Evolutionary conservation across 1,140 invertebrate genomes (phyloP), one percentile per base, ranked within the genome.

Genomic region (Drosophila ogumai): DNA sequence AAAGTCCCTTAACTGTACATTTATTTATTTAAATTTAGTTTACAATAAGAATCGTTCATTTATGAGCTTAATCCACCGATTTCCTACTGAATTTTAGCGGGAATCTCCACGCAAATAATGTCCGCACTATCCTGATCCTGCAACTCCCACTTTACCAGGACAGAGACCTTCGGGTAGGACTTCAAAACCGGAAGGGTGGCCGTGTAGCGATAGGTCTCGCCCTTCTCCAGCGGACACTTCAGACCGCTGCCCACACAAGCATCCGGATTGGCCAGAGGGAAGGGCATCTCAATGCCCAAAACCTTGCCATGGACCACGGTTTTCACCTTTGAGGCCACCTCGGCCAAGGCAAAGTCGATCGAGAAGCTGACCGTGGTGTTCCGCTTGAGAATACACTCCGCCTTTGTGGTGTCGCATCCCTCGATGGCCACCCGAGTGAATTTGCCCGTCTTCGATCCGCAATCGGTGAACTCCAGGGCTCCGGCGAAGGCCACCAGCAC

Each of bases 111-210:
- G 81, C 96, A 97, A 44, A 96, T 93, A 6, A 96, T 93, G 77
- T 96, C 94, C 46, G 94, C 93, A 0, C 81, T 82, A 5, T 94
- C 92, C 56, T 95, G 93, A 87, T 95, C 94, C 80, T 95, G 93
- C 13, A 97, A 84, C 91, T 96, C 95, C 95, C 95, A 96, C 92
- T 95, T 96, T 0, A 97, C 95, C 3, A 94, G 93, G 0, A 97
- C 94, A 2, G 91, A 93, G 0, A 96, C 75, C 82, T 94, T 94
- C 4, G 96, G 96, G 81, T 96, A 97, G 1, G 92, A 93, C 66
- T 94, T 94, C 3, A 94, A 79, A 3, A 97, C 93, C 0, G 94
- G 94, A 55, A 97, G 81, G 2, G 93, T 93, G 0, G 95, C 93
- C 28, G 65, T 93, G 86, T 96, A 97, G 59, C 91, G 93, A 56